Evolutionary conservation across 2,113 vertebrate species (phyloP), one percentile per base, ranked within the genome.

Genomic region (Pygathrix nemaeus): DNA sequence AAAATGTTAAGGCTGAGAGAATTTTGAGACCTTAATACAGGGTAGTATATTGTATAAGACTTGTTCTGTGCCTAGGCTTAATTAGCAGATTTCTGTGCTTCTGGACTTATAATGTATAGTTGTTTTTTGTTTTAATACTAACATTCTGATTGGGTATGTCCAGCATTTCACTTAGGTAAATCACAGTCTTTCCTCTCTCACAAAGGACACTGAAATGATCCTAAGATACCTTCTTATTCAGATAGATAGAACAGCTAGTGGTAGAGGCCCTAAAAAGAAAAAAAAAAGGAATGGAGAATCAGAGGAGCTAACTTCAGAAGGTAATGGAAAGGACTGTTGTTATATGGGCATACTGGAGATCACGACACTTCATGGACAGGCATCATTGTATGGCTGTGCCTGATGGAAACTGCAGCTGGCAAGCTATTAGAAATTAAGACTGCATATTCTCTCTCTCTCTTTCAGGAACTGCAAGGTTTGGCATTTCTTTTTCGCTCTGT

Each of bases 11-110:
- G 40, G 30, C 50, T n/a, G 79, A 87, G 38, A 55, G 78, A 40
- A 79, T 93, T 96, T 94, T 94, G 93, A 92, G 75, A 55, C 52
- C 8, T 52, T 90, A 80, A 80, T 38, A 91, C 57, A 75, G 45
- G 35, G 30, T 79, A 68, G 20, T 90, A 45, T 81, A 50, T 64
- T 88, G 59, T 78, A 52, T 90, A 88, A 81, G 61, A 3, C 16
- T 88, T 94, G 45, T 90, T 88, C 40, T 96, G 21, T 97, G 48
- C 55, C 35, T 79, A 38, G 40, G 23, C 82, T 93, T 57, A 94
- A 76, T 95, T 61, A 61, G 4, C 48, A 52, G 27, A 90, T 82
- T 90, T 80, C 57, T 40, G 13, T 85, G 61, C 75, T 86, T 86
- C 84, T 96, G 30, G 40, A 38, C 90, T 20, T 88, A 75, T 59